Evolutionary conservation across 2,113 vertebrate genomes (phyloP), one percentile per base, ranked within the genome.

Genomic region (Chlorodrepanis virens): DNA sequence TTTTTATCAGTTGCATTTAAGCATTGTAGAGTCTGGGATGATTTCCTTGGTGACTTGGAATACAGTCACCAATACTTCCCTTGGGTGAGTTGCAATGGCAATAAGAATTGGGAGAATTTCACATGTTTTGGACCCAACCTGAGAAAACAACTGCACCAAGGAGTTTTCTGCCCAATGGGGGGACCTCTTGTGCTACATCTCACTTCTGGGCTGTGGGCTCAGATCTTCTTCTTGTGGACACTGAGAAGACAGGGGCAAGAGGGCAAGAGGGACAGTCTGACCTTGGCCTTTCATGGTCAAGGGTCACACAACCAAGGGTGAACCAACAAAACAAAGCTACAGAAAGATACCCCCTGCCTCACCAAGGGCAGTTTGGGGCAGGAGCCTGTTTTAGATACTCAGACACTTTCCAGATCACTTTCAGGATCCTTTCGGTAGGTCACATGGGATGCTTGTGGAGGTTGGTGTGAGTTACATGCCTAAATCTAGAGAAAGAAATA

Each of bases 371-470:
- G 5, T 33, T 60, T 83, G 63, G 9, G 20, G 28, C 14, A 83
- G 39, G 7, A 85, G 14, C 4, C 8, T 45, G 1, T 71, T 79
- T 76, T 33, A 65, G 19, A 21, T 72, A 25, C 11, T 39, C 47
- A 61, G 28, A 29, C 4, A 40, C 19, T 61, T 8, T 49, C 12
- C 10, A 10, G 70, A 35, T 56, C 42, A 40, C 29, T 49, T 75
- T 75, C 42, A 79, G 5, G 8, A 42, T 61, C 12, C 29, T 83
- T 53, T 81, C 29, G 54, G 10, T 53, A 39, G 35, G 25, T 81
- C 83, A 54, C 0, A 0, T 45, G 33, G n/a, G 31, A 40, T 76
- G 8, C 10, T 52, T 64, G 8, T 18, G 14, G 35, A 75, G 54
- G 8, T 18, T 80, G 53, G 23, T 40, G 28, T 44, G 35, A 76